Evolutionary conservation across 1,140 invertebrate species (phyloP).

Genomic region (Drosophila nigromelanica): DNA sequence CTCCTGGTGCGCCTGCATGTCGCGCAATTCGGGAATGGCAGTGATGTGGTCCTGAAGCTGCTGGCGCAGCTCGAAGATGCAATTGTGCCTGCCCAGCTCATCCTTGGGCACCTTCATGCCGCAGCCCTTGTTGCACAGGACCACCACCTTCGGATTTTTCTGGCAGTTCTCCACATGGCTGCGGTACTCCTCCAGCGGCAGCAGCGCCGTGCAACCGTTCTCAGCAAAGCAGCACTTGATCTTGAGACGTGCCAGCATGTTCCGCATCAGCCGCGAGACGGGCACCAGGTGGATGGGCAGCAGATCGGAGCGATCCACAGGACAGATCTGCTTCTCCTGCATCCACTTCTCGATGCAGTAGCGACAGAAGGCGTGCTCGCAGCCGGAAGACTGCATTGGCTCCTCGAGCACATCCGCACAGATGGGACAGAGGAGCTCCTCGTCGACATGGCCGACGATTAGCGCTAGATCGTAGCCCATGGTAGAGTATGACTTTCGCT

Average conservation of each 20-base stretch:
- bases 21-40: constrained; percentile 27
- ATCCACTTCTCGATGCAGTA: constrained; percentile 65
- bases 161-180: constrained; percentile 49
- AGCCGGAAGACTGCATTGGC: constrained; percentile 53
- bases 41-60: constrained; percentile 29
- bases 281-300: constrained; percentile 31
- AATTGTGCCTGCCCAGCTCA: constrained; percentile 57
- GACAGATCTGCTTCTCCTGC: constrained; percentile 54
- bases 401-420: constrained; percentile 64
- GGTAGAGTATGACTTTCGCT: not conserved
- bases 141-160: constrained; percentile 56
- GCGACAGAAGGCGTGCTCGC: constrained; percentile 63
- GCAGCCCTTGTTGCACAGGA: constrained; percentile 52
- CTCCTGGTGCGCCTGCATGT: constrained; percentile 25
- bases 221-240: constrained; percentile 54
- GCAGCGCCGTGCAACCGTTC: constrained; percentile 31
- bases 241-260: constrained; percentile 54
- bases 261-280: constrained; percentile 60
- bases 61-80: constrained; percentile 49
- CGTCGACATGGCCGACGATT: constrained; percentile 61
- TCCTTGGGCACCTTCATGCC: constrained; percentile 61
- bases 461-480: constrained; percentile 61
- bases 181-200: constrained; percentile 52
- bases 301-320: constrained; percentile 54
- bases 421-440: constrained; percentile 65